These are phyloP conservation scores for Metacarcinus magister DNA, from an alignment of 2,888 invertebrate species.

Conservation along the genomic window DNA sequence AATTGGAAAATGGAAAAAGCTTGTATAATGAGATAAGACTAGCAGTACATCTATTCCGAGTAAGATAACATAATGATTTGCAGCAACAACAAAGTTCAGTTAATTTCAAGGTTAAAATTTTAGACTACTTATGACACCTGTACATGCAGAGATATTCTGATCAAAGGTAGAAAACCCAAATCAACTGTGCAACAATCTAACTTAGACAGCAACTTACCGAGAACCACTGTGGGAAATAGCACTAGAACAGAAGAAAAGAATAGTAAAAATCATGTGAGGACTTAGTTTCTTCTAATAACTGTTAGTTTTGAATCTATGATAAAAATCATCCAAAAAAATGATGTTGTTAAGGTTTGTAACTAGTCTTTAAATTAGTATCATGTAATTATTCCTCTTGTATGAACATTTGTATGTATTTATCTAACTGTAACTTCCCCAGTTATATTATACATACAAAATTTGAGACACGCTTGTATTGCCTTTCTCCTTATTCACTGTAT, in stretches of 20 bases:
- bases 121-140: not conserved
- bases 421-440: not conserved
- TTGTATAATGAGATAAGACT: not conserved
- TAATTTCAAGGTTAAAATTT: slow-evolving; percentile 16
- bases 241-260: slow-evolving; percentile 80
- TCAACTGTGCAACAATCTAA: slow-evolving; percentile 50
- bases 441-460: not conserved
- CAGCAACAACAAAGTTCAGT: not conserved
- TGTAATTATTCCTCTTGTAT: not conserved
- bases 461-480: not conserved
- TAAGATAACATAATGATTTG: slow-evolving; percentile 14
- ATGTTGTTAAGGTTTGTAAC: not conserved
- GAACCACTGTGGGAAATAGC: slow-evolving; percentile 82
- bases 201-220: slow-evolving; percentile 77
- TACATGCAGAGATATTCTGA: not conserved
- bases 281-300: not conserved
- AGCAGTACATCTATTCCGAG: not conserved
- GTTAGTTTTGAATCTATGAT: not conserved
- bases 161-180: not conserved
- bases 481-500: not conserved
- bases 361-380: not conserved
- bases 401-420: not conserved
- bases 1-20: not conserved
- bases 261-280: slow-evolving; percentile 1
- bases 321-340: not conserved